Percentiles rank a stretch among this genome's conserved stretches.
Conservation (phyloP, 1,140 invertebrate species). For the Drosophila ogumai region DNA sequence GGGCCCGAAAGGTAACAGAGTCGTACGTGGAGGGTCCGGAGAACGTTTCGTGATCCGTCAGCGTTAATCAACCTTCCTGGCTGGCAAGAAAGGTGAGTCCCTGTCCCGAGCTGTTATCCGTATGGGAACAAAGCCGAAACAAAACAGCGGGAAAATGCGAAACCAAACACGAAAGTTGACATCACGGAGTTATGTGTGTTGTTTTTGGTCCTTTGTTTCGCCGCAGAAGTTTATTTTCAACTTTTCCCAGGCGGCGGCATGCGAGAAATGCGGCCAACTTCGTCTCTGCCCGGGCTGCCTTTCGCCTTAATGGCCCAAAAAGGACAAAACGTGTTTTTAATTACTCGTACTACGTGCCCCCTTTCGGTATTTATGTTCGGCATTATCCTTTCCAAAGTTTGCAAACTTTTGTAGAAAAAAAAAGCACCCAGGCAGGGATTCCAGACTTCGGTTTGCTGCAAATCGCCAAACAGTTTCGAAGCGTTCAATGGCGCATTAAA, state of each 20-base stretch:
- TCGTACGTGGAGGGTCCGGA: conserved; percentile 2
- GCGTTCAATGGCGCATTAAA: conserved; percentile 83
- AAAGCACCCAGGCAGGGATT: background rate
- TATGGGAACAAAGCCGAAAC: conserved; percentile 45
- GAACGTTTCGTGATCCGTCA: conserved; percentile 63
- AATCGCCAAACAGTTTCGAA: conserved; percentile 77
- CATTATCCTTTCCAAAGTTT: conserved; percentile 39
- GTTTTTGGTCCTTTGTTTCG: conserved; percentile 41
- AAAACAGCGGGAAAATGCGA: conserved; percentile 42
- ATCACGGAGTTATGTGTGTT: conserved; percentile 61
- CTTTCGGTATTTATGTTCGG: conserved; percentile 43
- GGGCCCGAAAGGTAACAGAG: conserved; percentile 44
- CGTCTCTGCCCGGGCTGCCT: conserved; percentile 27
- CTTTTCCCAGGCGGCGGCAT: conserved; percentile 70
- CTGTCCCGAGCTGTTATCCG: conserved; percentile 24
- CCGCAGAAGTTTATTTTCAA: conserved; percentile 79
- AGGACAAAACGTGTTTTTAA: conserved; percentile 82
- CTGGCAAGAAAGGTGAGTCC: conserved; percentile 47
- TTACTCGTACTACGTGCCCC: conserved; percentile 64
- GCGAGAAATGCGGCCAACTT: conserved; percentile 71
- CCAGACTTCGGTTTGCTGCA: conserved; percentile 34
- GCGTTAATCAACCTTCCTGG: conserved; percentile 72
- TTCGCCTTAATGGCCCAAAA: conserved; percentile 28
- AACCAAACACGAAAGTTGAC: conserved; percentile 80
- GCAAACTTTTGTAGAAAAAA: conserved; percentile 21